A percentile compares a stretch with the other conserved stretches of the same genome.
phyloP scores from a whole-genome alignment of 2,113 vertebrate species.

The Rhinolophus sinicus region DNA sequence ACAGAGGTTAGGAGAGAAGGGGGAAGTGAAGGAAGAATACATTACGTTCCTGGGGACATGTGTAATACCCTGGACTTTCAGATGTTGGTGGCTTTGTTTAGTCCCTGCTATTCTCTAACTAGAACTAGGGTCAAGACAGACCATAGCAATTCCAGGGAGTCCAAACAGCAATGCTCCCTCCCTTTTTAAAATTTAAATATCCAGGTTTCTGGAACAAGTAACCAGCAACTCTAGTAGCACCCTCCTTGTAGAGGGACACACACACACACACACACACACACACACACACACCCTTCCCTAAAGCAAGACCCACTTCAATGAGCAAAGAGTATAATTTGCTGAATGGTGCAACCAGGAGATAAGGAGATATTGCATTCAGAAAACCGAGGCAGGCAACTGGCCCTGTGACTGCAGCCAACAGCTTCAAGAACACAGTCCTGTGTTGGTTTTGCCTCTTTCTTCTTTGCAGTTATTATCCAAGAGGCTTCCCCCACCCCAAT shows the following conservation, averaged over 20 bases:
- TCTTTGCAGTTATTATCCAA: conserved; percentile 65
- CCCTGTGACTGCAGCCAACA: conserved; percentile 57
- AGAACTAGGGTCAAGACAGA: conserved; percentile 17
- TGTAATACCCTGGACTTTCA: not conserved
- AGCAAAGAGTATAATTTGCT: conserved; percentile 78
- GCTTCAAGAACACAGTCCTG: conserved; percentile 50
- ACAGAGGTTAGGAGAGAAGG: conserved; percentile 35
- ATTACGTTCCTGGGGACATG: not conserved
- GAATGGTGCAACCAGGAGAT: conserved; percentile 67
- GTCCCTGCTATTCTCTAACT: not conserved
- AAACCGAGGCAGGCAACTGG: conserved; percentile 52
- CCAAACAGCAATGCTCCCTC: conserved; percentile 21
- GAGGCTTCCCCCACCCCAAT: conserved; percentile 15
- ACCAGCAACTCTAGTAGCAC: conserved; percentile 76
- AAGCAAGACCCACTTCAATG: conserved; percentile 78
- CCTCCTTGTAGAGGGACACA: conserved; percentile 42
- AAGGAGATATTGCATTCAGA: conserved; percentile 51
- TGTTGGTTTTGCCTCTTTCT: conserved; percentile 64
- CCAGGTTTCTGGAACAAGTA: conserved; percentile 77
- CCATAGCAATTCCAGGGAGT: conserved; percentile 56
- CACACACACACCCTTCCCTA: conserved; percentile 75
- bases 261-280: conserved; percentile 11
- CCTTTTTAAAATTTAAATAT: conserved; percentile 71
- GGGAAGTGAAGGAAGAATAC: not conserved
- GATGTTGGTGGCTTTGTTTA: conserved; percentile 45